A percentile compares a stretch with the other conserved stretches of the same genome.
Conservation (phyloP, 2,888 invertebrate species). For the Meteorus colon region DNA sequence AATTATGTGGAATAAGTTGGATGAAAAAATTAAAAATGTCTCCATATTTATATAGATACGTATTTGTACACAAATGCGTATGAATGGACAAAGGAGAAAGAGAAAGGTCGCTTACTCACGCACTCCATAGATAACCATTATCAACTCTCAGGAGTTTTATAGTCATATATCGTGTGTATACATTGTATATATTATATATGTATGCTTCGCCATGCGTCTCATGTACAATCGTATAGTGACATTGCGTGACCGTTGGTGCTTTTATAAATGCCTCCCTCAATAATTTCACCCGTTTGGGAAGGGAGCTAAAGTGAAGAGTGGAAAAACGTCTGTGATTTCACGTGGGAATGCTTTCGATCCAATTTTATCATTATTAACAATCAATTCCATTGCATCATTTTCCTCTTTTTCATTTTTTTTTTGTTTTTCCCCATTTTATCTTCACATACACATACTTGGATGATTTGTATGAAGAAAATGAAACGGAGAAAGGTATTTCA, state of each 20-base stretch:
- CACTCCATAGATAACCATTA: slow-evolving; percentile 50
- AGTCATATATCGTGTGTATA: slow-evolving; percentile 37
- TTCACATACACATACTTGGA: too few relatives aligned
- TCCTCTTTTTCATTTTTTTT: too few relatives aligned
- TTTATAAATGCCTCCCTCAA: slow-evolving; percentile 42
- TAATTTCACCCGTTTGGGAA: slow-evolving; percentile 1
- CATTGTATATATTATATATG: too few relatives aligned
- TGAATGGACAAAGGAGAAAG: too few relatives aligned
- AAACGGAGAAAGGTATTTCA: background rate
- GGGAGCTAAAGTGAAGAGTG: too few relatives aligned
- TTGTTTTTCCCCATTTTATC: too few relatives aligned
- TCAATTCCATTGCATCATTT: too few relatives aligned
- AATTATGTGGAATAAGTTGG: too few relatives aligned
- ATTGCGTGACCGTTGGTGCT: slow-evolving; percentile 50
- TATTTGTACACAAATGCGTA: too few relatives aligned
- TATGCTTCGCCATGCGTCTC: too few relatives aligned
- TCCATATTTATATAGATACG: too few relatives aligned
- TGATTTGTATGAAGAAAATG: background rate
- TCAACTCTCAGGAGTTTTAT: slow-evolving; percentile 25
- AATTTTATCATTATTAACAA: slow-evolving; percentile 7
- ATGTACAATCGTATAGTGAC: slow-evolving; percentile 38
- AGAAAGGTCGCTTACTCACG: slow-evolving; percentile 46
- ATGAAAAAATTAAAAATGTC: too few relatives aligned
- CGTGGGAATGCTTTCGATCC: slow-evolving; percentile 3
- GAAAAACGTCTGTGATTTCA: slow-evolving; percentile 7